Evolutionary conservation across 2,113 vertebrate species (phyloP), one percentile per base, ranked within the genome.

Genomic region (Rana temporaria): DNA sequence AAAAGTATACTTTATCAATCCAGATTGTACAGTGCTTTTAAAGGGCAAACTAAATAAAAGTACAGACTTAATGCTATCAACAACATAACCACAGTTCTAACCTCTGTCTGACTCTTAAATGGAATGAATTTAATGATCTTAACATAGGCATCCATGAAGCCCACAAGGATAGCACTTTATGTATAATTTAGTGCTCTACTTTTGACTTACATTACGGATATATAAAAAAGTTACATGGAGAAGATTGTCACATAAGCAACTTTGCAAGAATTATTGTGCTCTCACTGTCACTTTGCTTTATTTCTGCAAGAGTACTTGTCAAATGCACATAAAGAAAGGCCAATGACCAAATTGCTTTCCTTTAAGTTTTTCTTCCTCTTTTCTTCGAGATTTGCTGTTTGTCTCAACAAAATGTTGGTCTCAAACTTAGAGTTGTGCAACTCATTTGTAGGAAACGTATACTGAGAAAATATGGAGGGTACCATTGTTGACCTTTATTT

Each of bases 161-260:
- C 80, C 80, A 75, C 60, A 75, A 70, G 70, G 80, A 82, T 65
- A 75, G 55, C n/a, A 34, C 78, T 82, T 66, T 82, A 82, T 82
- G 66, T 82, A 82, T 82, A 82, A 82, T 82, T 82, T 75, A 82
- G 70, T 82, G 71, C 72, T 82, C 80, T 67, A 82, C 62, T 82
- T 82, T 30, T 74, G 69, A 65, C 70, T 75, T 82, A 57, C 70
- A 75, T 82, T 82, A 74, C 24, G 18, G 52, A 67, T 66, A 42
- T 71, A 18, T 7, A 74, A 74, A 81, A 65, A 75, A 66, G 22
- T 56, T 57, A 62, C 60, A 42, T 18, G 52, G 30, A 75, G 52
- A 57, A 75, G 70, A 82, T 75, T 82, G 80, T 82, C 80, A 75
- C 80, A 82, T 82, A 82, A 82, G 80, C 80, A 82, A 74, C 70